Evolutionary conservation across 2,113 vertebrate species (phyloP).

Genomic region (Morone saxatilis): DNA sequence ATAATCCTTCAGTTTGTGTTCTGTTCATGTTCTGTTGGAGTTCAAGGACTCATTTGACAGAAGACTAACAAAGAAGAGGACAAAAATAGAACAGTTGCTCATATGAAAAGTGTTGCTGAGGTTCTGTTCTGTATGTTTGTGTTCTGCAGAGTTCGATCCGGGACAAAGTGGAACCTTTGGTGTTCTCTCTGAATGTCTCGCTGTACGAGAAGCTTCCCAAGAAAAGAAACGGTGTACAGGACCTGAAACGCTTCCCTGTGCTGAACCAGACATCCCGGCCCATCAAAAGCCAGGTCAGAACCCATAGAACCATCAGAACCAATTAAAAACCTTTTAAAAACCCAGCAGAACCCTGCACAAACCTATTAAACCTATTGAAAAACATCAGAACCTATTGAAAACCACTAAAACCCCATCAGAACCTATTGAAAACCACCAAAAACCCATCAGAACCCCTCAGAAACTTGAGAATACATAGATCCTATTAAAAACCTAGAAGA

Average conservation of each 20-base stretch:
- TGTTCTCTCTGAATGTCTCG: slow-evolving; percentile 88
- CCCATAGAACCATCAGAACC: not conserved
- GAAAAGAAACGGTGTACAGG: slow-evolving; percentile 59
- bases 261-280: slow-evolving; percentile 81
- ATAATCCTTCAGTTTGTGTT: not conserved
- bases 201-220: slow-evolving; percentile 77
- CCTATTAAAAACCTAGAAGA: too few relatives aligned
- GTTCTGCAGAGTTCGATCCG: slow-evolving; percentile 78
- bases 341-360: not conserved
- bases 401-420: too few relatives aligned
- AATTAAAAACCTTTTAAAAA: not conserved
- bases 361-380: slow-evolving; percentile 31
- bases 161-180: slow-evolving; percentile 90
- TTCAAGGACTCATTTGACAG: not conserved
- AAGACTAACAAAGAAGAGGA: not conserved
- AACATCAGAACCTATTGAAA: too few relatives aligned
- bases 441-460: not conserved
- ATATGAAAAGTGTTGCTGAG: not conserved
- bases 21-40: not conserved
- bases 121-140: slow-evolving; percentile 30
- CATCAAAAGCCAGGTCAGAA: slow-evolving; percentile 65
- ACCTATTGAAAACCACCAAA: not conserved
- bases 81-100: not conserved
- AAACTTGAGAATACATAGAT: not conserved
- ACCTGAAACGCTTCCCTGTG: slow-evolving; percentile 87